Conservation (phyloP, 2,797 vertebrate genomes). For the Propithecus perrieri region DNA sequence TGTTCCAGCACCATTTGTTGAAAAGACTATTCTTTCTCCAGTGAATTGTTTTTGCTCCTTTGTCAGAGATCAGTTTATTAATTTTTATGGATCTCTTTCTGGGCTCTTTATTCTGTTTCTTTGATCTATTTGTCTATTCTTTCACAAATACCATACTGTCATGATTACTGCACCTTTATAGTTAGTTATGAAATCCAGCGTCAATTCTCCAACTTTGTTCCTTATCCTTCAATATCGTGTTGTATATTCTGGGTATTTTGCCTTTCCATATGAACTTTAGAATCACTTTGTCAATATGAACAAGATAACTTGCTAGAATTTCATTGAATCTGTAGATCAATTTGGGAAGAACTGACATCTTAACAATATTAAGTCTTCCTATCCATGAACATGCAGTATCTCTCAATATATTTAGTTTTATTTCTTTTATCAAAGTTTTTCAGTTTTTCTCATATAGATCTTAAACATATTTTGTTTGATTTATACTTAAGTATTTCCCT, state of each 20-base stretch:
- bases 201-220: neutral
- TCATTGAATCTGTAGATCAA: neutral
- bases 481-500: neutral
- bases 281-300: neutral
- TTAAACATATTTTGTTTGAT: neutral
- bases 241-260: neutral
- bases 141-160: neutral
- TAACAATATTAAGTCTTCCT: neutral
- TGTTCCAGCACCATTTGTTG: neutral
- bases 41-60: neutral
- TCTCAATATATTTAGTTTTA: neutral
- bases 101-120: neutral
- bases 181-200: neutral
- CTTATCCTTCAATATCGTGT: neutral
- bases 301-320: neutral
- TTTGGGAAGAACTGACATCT: neutral
- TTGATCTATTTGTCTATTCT: neutral
- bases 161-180: neutral
- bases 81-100: neutral
- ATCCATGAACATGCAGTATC: neutral
- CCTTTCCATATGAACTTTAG: neutral
- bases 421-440: neutral
- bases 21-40: neutral
- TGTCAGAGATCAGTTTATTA: neutral
- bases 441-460: neutral